Base-by-base conservation (phyloP, 1,140 invertebrate species). In the Neomicropteryx cornuta region DNA sequence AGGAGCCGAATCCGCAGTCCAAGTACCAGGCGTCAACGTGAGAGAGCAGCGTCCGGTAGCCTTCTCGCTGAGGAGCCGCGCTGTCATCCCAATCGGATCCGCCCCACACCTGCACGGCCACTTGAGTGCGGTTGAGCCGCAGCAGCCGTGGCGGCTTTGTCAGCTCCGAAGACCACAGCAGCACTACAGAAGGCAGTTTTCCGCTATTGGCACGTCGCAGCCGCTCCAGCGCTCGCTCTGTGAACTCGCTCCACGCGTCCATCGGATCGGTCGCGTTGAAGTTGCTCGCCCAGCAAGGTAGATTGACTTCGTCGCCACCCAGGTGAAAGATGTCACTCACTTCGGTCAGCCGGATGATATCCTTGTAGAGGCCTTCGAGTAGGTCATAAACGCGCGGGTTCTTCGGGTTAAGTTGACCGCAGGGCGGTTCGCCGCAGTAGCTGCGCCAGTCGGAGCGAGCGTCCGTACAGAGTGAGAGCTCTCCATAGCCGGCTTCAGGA, bases 11-110 rank as follows among this genome's bases (percentile, higher is more conserved):
- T 0, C 84, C 84, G 48, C 86, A 88, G 49, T 88, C 84, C 36
- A 90, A 66, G 59, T 88, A 87, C 83, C 83, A 87, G 1, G 82
- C 81, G 51, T 89, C 83, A 19, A 86, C 82, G 51, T 88, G 84
- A 0, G 84, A 87, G 21, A 87, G 58, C 19, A 89, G 79, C n/a
- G 86, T 70, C 14, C 79, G 72, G 54, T 79, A 87, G 1, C 81
- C 82, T 36, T 79, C 76, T 37, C 78, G 72, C 4, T 87, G 51
- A 0, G 87, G 61, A 33, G 82, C 81, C 1, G 72, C 68, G 3
- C 84, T 86, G 47, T 85, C 76, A 0, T 75, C 68, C 79, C 84
- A 86, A 3, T 72, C 73, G 42, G 81, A 85, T 0, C 77, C 75
- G 13, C 82, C 83, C 84, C 84, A 87, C 2, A 81, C 76, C 46